Base-by-base conservation (phyloP, 2,888 invertebrate species). In the Oscheius sp. region DNA sequence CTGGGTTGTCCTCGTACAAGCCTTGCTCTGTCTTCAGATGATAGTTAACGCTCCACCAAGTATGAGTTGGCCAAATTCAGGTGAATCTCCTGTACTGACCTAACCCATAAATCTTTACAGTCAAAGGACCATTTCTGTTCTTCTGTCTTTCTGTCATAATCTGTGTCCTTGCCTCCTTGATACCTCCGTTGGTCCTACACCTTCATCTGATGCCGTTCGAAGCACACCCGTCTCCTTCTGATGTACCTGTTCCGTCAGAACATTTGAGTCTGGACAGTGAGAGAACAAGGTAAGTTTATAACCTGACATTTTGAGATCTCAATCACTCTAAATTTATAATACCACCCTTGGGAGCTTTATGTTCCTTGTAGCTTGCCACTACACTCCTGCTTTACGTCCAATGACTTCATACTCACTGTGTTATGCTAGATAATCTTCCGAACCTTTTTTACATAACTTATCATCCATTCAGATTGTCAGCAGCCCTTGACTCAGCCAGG, bases 181-280 rank as follows among this genome's bases (percentile, higher is more conserved):
- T 58, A 33, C 74, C 74, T 10, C 48, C 68, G 1, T 29, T 74
- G 32, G 47, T 50, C 13, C 66, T 74, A 4, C 53, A 50, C 13
- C 47, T 74, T 9, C 74, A 68, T 21, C 33, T 66, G 33, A 50
- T 74, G 51, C 81, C 79, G 4, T 73, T 75, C 10, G 77, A 81
- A 58, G 77, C 81, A 2, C 79, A 81, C 66, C 81, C 81, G 32
- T 37, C 48, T 37, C 79, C 81, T n/a, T 76, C 76, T 42, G 57
- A 75, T 37, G 76, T 76, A 9, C 81, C 81, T 1, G 77, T 77
- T 21, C 81, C 81, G 53, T 70, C 74, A 57, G 81, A 81, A 50
- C 79, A 79, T 55, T 75, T 77, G 53, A 81, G 81, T 79, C 60
- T 81, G 76, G 81, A 81, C 53, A 79, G 77, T 3, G 81, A 81